Conservation (phyloP, 2,888 invertebrate species). For the Lasius platythorax region DNA sequence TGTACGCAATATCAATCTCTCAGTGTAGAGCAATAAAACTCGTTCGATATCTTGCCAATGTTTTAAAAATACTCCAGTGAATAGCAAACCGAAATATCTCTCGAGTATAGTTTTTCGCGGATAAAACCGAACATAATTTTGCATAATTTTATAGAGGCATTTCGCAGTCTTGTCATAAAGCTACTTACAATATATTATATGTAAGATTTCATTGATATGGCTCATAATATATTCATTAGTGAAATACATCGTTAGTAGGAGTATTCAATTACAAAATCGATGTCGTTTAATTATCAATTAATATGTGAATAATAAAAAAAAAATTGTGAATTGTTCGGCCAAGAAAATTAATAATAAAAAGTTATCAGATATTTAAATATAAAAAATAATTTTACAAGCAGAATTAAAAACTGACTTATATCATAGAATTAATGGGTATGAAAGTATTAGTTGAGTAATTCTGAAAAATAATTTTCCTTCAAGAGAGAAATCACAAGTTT, state of each 20-base stretch:
- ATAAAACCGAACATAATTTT: constrained; percentile 3
- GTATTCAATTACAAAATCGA: background rate
- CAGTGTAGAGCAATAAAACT: background rate
- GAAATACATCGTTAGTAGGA: background rate
- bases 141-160: background rate
- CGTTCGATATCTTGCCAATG: constrained; percentile 1
- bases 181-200: background rate
- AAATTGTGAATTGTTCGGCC: background rate
- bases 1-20: background rate
- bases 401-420: background rate
- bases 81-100: constrained; percentile 24
- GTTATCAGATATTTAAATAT: background rate
- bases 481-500: background rate
- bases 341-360: background rate
- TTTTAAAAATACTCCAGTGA: constrained; percentile 37
- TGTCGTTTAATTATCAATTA: background rate
- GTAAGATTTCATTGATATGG: background rate
- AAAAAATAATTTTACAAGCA: background rate
- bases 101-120: background rate
- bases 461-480: background rate
- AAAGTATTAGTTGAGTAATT: no score
- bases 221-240: background rate
- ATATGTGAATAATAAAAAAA: background rate
- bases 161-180: background rate
- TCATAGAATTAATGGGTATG: background rate